phyloP scores from a whole-genome alignment of 1,140 invertebrate species.

The Hypsibius dujardini region DNA sequence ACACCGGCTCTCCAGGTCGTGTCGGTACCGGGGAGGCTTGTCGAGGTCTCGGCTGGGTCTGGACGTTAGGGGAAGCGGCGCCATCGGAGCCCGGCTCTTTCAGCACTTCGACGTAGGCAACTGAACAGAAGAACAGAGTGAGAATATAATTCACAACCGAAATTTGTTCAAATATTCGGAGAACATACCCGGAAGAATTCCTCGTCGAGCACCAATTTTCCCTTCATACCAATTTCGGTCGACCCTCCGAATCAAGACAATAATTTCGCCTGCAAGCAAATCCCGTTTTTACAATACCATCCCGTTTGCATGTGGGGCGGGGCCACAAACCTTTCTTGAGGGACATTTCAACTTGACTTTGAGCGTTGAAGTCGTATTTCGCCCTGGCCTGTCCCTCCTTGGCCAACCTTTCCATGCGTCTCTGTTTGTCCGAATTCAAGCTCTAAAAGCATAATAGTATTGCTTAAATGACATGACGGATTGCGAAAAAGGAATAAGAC shows the following conservation, averaged over 20 bases:
- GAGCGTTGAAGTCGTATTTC: constrained; percentile 74
- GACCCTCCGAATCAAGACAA: constrained; percentile 68
- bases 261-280: constrained; percentile 47
- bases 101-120: constrained; percentile 67
- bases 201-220: constrained; percentile 61
- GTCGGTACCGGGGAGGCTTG: neutral
- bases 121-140: constrained; percentile 24
- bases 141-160: neutral
- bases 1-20: neutral
- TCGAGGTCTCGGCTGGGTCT: neutral
- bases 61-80: neutral
- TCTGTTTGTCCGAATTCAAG: constrained; percentile 50
- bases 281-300: neutral
- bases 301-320: too few species aligned
- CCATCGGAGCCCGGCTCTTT: constrained; percentile 39
- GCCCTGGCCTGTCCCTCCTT: constrained; percentile 65
- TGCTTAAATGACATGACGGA: neutral
- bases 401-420: constrained; percentile 47
- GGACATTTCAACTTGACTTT: constrained; percentile 69
- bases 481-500: neutral
- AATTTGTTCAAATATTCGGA: constrained; percentile 30
- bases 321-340: constrained; percentile 47
- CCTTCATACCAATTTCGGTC: constrained; percentile 92
- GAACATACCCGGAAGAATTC: constrained; percentile 84
- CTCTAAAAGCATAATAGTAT: constrained; percentile 40